Evolutionary conservation across 2,113 vertebrate genomes (phyloP).

Genomic region (Hemiprocne comata): DNA sequence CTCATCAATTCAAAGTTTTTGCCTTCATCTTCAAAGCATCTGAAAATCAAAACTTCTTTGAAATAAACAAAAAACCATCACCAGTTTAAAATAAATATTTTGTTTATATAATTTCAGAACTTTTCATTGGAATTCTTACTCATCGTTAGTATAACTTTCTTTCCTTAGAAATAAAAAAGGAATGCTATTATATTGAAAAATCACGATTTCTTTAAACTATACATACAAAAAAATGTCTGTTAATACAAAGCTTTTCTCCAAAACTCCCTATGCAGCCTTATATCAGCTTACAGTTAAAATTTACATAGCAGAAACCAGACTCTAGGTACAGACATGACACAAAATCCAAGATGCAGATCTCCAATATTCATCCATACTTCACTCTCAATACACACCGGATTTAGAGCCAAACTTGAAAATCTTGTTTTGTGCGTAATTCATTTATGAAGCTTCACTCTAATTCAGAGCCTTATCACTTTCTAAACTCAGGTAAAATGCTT

Average conservation of each 20-base stretch:
- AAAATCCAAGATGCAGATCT: background rate
- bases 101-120: background rate
- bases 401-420: background rate
- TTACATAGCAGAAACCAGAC: background rate
- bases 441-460: conserved; percentile 47
- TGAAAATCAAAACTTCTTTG: background rate
- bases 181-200: background rate
- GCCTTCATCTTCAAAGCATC: background rate
- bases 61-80: background rate
- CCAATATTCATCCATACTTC: background rate
- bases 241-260: background rate
- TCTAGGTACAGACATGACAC: background rate
- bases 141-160: background rate
- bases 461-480: conserved; percentile 24
- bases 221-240: background rate
- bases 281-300: background rate
- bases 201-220: background rate
- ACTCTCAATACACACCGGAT: background rate
- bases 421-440: conserved; percentile 9
- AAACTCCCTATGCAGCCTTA: background rate
- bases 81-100: background rate
- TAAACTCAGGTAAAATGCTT: conserved; percentile 57
- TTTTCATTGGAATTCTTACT: background rate
- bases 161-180: background rate
- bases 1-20: background rate